These are phyloP conservation scores for Axis porcinus DNA, from an alignment of 2,113 vertebrate species.

Conservation along the genomic window DNA sequence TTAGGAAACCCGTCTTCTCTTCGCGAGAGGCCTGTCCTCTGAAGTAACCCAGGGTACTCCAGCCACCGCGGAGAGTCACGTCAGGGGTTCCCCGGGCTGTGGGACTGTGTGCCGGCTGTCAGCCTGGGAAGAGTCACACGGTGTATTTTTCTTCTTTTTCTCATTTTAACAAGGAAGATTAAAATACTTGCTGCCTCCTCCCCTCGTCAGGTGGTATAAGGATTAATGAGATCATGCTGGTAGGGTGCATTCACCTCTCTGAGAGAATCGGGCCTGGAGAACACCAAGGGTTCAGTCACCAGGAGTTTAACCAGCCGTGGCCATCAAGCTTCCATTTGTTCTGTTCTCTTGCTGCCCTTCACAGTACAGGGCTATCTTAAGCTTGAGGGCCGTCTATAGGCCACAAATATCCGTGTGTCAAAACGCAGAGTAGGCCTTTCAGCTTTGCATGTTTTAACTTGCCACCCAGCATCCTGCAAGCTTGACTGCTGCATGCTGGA, in stretches of 20 bases:
- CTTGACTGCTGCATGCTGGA: neutral
- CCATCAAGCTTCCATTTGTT: neutral
- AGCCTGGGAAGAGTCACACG: neutral
- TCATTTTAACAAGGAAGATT: conserved; percentile 15
- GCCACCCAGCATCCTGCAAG: neutral
- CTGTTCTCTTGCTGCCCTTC: neutral
- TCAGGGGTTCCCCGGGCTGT: neutral
- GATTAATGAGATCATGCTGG: neutral
- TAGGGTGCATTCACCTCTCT: neutral
- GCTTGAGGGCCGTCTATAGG: neutral
- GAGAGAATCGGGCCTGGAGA: neutral
- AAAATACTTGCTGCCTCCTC: conserved; percentile 19
- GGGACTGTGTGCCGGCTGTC: neutral
- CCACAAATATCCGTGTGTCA: neutral
- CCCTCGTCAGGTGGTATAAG: neutral
- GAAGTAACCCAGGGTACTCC: neutral
- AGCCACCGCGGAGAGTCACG: neutral
- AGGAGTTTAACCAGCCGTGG: neutral
- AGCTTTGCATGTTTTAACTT: neutral
- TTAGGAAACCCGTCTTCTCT: neutral
- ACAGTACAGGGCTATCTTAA: neutral
- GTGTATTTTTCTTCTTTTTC: neutral
- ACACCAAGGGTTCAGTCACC: neutral
- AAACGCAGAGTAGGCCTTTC: neutral
- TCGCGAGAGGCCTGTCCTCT: neutral